Evolutionary conservation across 2,888 invertebrate genomes (phyloP), one percentile per base, ranked within the genome.

Genomic region (Plagodis pulveraria): DNA sequence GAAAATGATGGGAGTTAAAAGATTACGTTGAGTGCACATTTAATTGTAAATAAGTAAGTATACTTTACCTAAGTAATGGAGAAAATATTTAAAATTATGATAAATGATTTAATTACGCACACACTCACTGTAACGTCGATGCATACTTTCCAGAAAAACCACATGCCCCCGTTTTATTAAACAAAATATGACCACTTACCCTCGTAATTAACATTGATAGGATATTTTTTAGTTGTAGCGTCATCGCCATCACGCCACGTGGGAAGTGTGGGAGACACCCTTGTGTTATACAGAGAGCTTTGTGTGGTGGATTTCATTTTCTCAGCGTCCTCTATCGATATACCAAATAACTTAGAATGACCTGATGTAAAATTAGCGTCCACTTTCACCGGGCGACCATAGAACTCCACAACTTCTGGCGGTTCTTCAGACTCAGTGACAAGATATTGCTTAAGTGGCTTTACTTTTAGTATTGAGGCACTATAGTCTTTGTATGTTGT

Each of bases 261-360:
- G 0, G 95, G 95, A 12, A 95, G 84, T 5, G 95, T 95, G n/a
- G 95, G 95, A 8, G 95, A 95, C 0, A 95, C 95, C 69, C 93
- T 86, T 0, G 94, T 93, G 62, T 91, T 89, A 67, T 93, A 93
- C 2, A 87, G 55, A 12, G 92, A 89, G 58, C 87, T 90, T 71
- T 90, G 93, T 7, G 93, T 93, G 0, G 93, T 93, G 10, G 93
- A 83, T 64, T 81, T 83, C 80, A 89, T 90, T 56, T 91, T 91
- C 65, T 91, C 93, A 57, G 94, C 94, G 61, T 94, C 94, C 73
- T 94, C 94, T 48, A 94, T 93, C 53, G 94, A 94, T 61, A 94
- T 89, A 56, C 94, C 94, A 67, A 95, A 94, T 62, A 94, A 87
- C 63, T 94, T 94, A 58, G 94, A 94, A 80, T 94, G 94, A 43